These are phyloP conservation scores for Drosophila atripex DNA, from an alignment of 2,888 invertebrate genomes.

Conservation along the genomic window DNA sequence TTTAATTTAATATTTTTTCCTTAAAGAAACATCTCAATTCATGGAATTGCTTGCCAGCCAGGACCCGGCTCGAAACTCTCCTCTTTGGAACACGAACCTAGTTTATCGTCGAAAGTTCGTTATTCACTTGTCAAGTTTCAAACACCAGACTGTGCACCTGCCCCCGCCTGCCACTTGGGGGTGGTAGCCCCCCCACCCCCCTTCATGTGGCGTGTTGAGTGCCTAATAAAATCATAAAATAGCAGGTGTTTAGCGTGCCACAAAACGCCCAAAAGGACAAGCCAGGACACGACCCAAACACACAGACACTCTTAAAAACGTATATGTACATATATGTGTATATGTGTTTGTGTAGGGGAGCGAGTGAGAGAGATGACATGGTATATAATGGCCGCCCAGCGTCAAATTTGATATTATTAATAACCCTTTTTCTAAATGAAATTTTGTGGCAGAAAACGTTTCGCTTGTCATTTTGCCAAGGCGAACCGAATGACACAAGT, in stretches of 20 bases:
- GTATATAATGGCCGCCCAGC: constrained; percentile 51
- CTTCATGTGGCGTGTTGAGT: constrained; percentile 62
- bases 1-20: neutral
- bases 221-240: constrained; percentile 72
- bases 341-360: neutral
- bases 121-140: constrained; percentile 19
- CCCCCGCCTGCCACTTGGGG: neutral
- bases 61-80: neutral
- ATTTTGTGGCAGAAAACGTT: constrained; percentile 73
- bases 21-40: neutral
- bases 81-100: neutral
- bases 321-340: neutral
- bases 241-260: constrained; percentile 69
- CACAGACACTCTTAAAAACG: constrained; percentile 7
- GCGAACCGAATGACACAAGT: constrained; percentile 68
- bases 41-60: neutral
- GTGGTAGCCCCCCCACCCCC: neutral
- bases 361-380: neutral
- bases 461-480: constrained; percentile 71
- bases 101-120: constrained; percentile 15
- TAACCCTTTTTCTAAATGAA: constrained; percentile 76
- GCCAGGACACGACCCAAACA: constrained; percentile 14
- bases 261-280: constrained; percentile 49
- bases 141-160: neutral
- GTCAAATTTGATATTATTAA: constrained; percentile 74